Conservation (phyloP, 2,113 vertebrate genomes). For the Clarias magur region DNA sequence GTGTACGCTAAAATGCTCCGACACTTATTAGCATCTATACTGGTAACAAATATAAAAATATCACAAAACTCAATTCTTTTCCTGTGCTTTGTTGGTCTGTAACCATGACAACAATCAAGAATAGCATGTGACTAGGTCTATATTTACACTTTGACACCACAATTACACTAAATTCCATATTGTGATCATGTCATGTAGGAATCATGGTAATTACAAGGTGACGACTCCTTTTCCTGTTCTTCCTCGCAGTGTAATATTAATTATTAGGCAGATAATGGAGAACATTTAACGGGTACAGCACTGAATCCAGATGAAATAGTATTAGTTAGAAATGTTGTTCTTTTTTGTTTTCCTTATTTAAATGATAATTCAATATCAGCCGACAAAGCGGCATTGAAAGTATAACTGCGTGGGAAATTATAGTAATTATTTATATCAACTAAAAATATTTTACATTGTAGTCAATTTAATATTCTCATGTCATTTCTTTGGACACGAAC, state of each 20-base stretch:
- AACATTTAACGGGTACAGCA: neutral
- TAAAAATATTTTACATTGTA: too few relatives aligned
- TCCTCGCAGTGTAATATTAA: neutral
- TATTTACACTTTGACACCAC: neutral
- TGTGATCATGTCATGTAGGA: neutral
- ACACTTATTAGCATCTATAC: neutral
- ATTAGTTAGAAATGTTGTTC: neutral
- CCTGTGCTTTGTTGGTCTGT: too few relatives aligned
- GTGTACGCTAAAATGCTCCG: too few relatives aligned
- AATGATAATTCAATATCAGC: neutral
- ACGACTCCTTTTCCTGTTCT: neutral
- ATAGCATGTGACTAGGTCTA: neutral
- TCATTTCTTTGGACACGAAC: too few relatives aligned
- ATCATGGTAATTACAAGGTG: neutral
- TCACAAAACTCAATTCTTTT: too few relatives aligned
- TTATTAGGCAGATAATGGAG: neutral
- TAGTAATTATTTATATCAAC: too few relatives aligned
- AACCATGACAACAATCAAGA: slow-evolving; percentile 1
- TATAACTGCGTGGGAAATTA: too few relatives aligned
- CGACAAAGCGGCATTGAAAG: too few relatives aligned
- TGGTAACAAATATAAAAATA: neutral
- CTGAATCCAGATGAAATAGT: neutral
- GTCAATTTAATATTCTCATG: too few relatives aligned
- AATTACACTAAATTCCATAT: neutral
- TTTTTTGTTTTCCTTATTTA: neutral